Base-by-base conservation (phyloP, 2,113 vertebrate genomes). In the Corvus moneduloides region DNA sequence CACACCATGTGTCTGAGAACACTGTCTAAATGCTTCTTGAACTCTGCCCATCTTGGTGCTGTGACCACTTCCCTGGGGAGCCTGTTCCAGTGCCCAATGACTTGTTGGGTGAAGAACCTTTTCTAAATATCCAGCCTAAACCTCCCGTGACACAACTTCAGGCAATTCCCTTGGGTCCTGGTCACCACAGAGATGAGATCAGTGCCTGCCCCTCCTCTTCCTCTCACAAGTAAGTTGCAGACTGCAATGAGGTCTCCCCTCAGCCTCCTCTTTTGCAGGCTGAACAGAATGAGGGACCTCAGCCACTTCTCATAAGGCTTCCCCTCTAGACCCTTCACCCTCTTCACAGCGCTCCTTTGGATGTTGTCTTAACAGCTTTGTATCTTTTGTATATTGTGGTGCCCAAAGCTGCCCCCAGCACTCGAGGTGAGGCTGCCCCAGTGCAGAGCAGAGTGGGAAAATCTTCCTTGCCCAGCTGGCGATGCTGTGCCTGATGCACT, bases 391-490 rank as follows among this genome's bases (percentile, higher is more conserved):
- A 39, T 5, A 6, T 5, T 39, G 6, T 17, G 3, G 13, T 4
- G 1, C 11, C 28, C 23, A 26, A 30, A 54, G 14, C 24, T 54
- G 61, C 4, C 5, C 13, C 20, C 44, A 74, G 22, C 1, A 3
- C 10, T 17, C 0, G 0, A 52, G 23, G 13, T 52, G 51, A 80
- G 43, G 51, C 11, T 0, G 0, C 15, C 7, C 12, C 15, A 58
- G 27, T 1, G 6, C 66, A 72, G 30, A 55, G 6, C 66, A 72
- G 30, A 55, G 43, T 2, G 0, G 58, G 26, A 51, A 22, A 37
- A 44, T 39, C 19, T 59, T 18, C 27, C 27, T 33, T 22, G 5
- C 18, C 32, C 0, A 0, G 11, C 21, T 49, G 41, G 13, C 0
- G 0, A 7, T 33, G 52, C 17, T 67, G 37, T 30, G 6, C 19